phyloP scores from a whole-genome alignment of 2,797 vertebrate species.

The Coluber constrictor region DNA sequence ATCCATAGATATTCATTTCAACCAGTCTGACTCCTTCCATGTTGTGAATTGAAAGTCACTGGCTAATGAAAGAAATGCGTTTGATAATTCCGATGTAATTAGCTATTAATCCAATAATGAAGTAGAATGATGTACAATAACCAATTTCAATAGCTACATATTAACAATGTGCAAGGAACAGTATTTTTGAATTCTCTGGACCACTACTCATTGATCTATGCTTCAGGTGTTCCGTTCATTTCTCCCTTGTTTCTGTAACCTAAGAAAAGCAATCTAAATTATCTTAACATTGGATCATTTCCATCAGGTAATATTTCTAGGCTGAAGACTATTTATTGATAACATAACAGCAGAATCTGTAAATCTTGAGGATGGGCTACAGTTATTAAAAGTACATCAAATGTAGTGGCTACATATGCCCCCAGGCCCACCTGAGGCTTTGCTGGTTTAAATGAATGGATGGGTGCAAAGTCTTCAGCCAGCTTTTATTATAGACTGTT shows the following conservation, averaged over 20 bases:
- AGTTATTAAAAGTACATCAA: neutral
- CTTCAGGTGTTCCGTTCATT: neutral
- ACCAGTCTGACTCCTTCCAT: neutral
- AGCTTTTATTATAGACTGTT: too few species aligned
- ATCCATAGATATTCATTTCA: conserved; percentile 3
- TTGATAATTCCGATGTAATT: neutral
- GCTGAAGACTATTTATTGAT: neutral
- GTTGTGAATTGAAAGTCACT: neutral
- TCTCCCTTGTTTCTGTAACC: neutral
- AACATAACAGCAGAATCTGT: neutral
- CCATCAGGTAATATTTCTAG: neutral
- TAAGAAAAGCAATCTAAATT: neutral
- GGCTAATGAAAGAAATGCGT: neutral
- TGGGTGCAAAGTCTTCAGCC: too few species aligned
- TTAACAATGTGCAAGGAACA: neutral
- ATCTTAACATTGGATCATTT: neutral
- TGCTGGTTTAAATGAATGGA: too few species aligned
- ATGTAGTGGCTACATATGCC: neutral
- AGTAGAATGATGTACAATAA: neutral
- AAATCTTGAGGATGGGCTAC: neutral
- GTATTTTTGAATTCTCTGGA: neutral
- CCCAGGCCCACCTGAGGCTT: too few species aligned
- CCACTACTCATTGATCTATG: neutral
- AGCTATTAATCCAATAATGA: neutral
- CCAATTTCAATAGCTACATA: neutral